Evolutionary conservation across 1,140 invertebrate species (phyloP), one percentile per base, ranked within the genome.

Genomic region (Globodera ellingtonae): DNA sequence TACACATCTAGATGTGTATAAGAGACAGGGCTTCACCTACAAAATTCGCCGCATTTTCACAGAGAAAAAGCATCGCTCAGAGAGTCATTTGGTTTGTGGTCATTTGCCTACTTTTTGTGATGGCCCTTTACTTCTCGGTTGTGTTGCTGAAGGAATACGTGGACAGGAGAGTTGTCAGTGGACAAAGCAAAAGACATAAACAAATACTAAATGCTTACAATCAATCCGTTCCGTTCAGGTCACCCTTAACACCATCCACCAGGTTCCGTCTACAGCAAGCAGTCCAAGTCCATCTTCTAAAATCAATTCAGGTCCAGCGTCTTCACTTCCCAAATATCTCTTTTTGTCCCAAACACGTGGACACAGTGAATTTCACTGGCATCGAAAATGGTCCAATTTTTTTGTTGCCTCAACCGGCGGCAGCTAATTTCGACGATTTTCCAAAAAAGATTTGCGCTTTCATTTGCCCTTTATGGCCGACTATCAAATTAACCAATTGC

Each of bases 311-410:
- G 79, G 46, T 46, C 6, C 24, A 59, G n/a, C 24, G 50, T 6
- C 44, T 80, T 13, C 48, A 56, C 62, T 81, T 81, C 46, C 79
- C 80, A 10, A 81, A 81, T 72, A 71, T 81, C 15, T 72, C 79
- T 44, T 48, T 81, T 13, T 81, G 80, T 47, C 80, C 80, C 13
- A 81, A 81, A 74, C 47, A 81, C 50, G 76, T 81, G 3, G 80
- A 81, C 35, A n/a, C 80, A n/a, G 59, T 82, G 9, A 81, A 81
- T 44, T 81, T 80, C 66, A 59, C 80, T 21, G 79, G 67, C 47
- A 67, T 81, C 44, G 80, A 80, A 67, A 50, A 72, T 62, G 79
- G 69, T 79, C 1, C 62, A 10, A 48, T 70, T 10, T 15, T 52
- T 47, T 70, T 9, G n/a, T 18, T 69, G 21, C n/a, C n/a, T 52